These are phyloP conservation scores for Tachina grossa DNA, from an alignment of 2,888 invertebrate genomes.

Conservation along the genomic window DNA sequence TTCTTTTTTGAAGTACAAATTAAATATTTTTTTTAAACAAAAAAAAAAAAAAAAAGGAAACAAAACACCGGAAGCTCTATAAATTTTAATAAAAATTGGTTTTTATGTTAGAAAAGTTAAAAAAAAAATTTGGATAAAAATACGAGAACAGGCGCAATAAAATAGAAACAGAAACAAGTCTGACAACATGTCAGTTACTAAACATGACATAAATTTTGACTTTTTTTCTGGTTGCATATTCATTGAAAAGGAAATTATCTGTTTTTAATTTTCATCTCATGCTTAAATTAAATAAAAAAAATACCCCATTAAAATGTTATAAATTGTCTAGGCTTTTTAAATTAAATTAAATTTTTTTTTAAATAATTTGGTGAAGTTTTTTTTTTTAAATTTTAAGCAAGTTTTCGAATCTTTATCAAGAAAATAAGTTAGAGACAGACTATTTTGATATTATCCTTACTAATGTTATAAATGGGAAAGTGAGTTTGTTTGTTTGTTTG, in stretches of 20 bases:
- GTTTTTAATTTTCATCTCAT: slow-evolving; percentile 10
- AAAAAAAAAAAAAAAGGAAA: slow-evolving; percentile 74
- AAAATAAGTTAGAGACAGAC: no score
- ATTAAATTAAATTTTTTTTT: slow-evolving; percentile 18
- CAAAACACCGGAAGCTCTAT: slow-evolving; percentile 79
- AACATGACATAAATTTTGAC: slow-evolving; percentile 55
- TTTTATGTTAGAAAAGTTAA: slow-evolving; percentile 72
- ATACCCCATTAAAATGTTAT: slow-evolving; percentile 22
- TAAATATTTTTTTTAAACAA: slow-evolving; percentile 50
- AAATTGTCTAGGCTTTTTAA: slow-evolving; percentile 7
- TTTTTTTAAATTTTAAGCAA: no score
- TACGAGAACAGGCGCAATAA: slow-evolving; percentile 7
- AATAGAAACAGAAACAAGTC: slow-evolving; percentile 55
- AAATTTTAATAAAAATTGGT: slow-evolving; percentile 81
- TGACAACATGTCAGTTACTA: slow-evolving; percentile 68
- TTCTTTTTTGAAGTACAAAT: slow-evolving; percentile 48
- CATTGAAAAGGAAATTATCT: slow-evolving; percentile 65
- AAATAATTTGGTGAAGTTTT: no score
- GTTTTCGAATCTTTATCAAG: no score
- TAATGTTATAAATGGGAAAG: no score
- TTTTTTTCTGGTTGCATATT: slow-evolving; percentile 43
- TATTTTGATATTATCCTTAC: no score
- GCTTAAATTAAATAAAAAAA: slow-evolving; percentile 10
- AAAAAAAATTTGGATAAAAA: slow-evolving; percentile 19
- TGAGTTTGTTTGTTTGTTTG: no score